Percentiles rank a stretch among this genome's conserved stretches.
Conservation (phyloP, 2,888 invertebrate species). For the Stramonita haemastoma region DNA sequence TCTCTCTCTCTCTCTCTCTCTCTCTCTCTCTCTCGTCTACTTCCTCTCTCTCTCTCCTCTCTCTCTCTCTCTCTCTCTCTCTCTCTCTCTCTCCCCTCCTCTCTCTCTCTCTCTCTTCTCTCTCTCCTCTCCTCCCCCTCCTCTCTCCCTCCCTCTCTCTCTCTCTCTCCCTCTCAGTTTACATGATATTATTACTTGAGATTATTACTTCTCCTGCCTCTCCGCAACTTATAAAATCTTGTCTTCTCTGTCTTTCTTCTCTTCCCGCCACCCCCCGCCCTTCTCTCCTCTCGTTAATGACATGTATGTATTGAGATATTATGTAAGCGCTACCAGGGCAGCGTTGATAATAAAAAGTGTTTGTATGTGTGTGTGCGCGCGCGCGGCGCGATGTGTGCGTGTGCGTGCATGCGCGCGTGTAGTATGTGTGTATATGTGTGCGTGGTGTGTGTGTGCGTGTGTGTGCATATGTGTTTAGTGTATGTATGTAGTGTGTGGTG, state of each 20-base stretch:
- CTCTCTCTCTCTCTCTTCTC: not conserved
- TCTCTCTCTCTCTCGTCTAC: not conserved
- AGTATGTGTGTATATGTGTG: not conserved
- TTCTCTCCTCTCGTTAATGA: not conserved
- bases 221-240: not conserved
- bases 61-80: not conserved
- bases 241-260: not conserved
- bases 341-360: too few species aligned
- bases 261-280: not conserved
- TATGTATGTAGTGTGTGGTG: too few species aligned
- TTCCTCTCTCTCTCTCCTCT: not conserved
- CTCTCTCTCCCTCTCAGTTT: not conserved
- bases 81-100: not conserved
- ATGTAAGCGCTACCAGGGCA: too few species aligned
- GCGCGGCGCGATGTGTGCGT: too few species aligned
- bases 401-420: not conserved
- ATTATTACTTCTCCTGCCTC: not conserved
- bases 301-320: too few species aligned
- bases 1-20: constrained; percentile 2
- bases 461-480: not conserved
- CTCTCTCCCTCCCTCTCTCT: not conserved
- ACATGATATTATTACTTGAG: too few species aligned
- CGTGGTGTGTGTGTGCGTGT: not conserved
- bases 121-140: not conserved
- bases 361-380: too few species aligned